Percentiles rank a stretch among this genome's conserved stretches.
phyloP scores from a whole-genome alignment of 2,888 invertebrate genomes.

The Onchidella celtica region DNA sequence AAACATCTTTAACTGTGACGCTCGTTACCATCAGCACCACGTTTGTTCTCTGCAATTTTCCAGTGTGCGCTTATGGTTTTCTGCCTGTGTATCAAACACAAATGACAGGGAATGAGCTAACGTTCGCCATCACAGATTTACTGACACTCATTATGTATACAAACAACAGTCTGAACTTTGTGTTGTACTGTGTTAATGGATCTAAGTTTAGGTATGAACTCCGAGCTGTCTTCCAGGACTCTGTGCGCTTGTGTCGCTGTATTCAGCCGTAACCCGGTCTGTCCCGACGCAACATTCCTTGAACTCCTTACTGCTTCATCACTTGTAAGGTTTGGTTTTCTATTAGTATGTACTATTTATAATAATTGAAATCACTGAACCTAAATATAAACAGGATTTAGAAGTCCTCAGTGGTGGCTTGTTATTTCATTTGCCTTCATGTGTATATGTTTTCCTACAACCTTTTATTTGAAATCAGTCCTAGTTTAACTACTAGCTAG shows the following conservation, averaged over 20 bases:
- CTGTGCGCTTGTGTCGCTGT: not conserved
- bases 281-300: no score
- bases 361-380: no score
- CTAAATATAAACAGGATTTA: no score
- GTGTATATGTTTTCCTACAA: no score
- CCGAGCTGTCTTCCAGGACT: not conserved
- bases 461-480: no score
- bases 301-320: no score
- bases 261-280: no score
- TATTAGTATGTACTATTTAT: no score
- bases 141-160: conserved; percentile 7
- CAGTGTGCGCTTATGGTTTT: not conserved
- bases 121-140: not conserved
- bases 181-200: conserved; percentile 3
- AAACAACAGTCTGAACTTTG: conserved; percentile 12
- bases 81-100: not conserved
- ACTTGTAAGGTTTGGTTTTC: no score
- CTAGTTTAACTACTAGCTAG: no score
- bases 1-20: conserved; percentile 11
- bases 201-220: not conserved
- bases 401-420: no score
- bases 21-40: not conserved
- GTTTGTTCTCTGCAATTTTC: conserved; percentile 8
- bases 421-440: no score
- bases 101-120: not conserved